A percentile compares a stretch with the other conserved stretches of the same genome.
These are phyloP conservation scores for Poecile montanus DNA, from an alignment of 2,797 vertebrate genomes.

Conservation along the genomic window DNA sequence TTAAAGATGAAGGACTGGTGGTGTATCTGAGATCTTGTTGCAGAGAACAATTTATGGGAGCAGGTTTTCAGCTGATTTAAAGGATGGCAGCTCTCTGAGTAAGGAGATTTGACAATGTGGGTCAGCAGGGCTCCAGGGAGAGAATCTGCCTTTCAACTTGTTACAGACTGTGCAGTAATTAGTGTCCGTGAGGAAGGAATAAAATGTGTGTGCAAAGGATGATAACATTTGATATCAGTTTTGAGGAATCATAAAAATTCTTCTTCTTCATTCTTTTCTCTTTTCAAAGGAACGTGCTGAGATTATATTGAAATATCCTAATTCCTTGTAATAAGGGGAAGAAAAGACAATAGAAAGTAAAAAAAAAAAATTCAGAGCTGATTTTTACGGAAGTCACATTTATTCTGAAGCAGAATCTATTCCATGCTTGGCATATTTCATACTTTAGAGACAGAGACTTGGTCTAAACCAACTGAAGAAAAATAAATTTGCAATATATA, in stretches of 20 bases:
- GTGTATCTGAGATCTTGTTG: not conserved
- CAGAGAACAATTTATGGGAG: not conserved
- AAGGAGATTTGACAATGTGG: not conserved
- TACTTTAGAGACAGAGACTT: not conserved
- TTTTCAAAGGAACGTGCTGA: not conserved
- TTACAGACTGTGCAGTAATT: not conserved
- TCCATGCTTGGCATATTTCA: not conserved
- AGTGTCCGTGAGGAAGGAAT: not conserved
- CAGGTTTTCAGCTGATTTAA: conserved; percentile 23
- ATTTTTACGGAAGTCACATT: not conserved
- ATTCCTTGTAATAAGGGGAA: not conserved
- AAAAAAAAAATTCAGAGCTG: not conserved
- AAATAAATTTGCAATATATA: not conserved
- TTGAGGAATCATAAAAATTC: not conserved
- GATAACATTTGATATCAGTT: not conserved
- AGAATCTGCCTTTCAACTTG: not conserved
- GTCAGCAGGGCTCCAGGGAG: conserved; percentile 23
- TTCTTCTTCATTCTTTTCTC: not conserved
- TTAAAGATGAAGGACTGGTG: not conserved
- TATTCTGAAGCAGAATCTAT: not conserved
- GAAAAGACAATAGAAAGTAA: not conserved
- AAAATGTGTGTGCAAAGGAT: not conserved
- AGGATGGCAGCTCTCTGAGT: not conserved
- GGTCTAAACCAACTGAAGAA: not conserved
- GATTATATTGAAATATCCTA: not conserved